phyloP scores from a whole-genome alignment of 2,113 vertebrate genomes.

The Hippocampus comes region DNA sequence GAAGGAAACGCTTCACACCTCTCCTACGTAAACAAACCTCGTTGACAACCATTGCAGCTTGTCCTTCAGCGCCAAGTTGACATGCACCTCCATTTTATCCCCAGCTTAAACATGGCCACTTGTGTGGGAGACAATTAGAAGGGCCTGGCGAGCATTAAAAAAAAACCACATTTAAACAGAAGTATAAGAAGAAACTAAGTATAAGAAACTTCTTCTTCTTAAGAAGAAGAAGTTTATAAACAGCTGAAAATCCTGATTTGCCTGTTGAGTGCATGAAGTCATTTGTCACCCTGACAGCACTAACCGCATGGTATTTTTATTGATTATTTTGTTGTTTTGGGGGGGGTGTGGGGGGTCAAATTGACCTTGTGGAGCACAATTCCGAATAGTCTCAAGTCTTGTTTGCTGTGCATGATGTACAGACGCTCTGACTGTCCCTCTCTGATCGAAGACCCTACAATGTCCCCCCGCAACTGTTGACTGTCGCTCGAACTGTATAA shows the following conservation, averaged over 20 bases:
- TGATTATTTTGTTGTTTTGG: too few relatives aligned
- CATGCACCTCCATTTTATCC: constrained; percentile 4
- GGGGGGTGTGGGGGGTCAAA: background rate
- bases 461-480: background rate
- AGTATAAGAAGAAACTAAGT: too few relatives aligned
- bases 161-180: background rate
- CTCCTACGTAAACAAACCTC: background rate
- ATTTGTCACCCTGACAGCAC: background rate
- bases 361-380: constrained; percentile 4
- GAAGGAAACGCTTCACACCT: background rate
- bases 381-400: constrained; percentile 12
- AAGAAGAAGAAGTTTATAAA: too few relatives aligned
- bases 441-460: background rate
- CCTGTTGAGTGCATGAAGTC: background rate
- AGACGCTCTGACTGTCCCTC: background rate
- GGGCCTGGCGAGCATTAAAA: background rate
- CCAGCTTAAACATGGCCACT: too few relatives aligned
- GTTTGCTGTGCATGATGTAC: constrained; percentile 3
- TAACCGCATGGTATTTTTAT: background rate
- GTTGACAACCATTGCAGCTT: constrained; percentile 28
- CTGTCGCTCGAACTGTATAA: background rate
- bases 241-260: background rate
- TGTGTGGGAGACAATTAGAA: background rate
- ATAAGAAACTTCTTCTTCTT: too few relatives aligned
- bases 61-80: constrained; percentile 17